Percentiles rank a stretch among this genome's conserved stretches.
Conservation (phyloP, 1,140 invertebrate species). For the Matsumurasca onukii region DNA sequence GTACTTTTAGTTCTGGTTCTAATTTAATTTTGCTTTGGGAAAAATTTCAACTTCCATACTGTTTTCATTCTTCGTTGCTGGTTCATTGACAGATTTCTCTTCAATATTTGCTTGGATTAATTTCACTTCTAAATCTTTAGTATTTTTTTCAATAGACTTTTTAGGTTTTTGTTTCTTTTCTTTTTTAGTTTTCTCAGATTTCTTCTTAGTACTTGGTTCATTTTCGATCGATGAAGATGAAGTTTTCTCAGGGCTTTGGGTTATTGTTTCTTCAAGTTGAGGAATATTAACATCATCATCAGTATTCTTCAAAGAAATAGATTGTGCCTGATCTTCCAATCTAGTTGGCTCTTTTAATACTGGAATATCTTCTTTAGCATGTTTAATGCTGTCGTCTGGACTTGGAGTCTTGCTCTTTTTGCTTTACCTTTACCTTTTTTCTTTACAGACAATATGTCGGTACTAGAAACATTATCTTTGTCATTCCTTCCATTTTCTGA, state of each 20-base stretch:
- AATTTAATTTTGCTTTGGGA: too few species aligned
- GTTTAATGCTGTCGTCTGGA: background rate
- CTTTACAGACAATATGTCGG: background rate
- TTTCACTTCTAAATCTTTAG: background rate
- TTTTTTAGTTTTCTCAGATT: background rate
- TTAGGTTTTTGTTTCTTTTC: background rate
- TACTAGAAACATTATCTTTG: background rate
- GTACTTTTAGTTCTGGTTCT: too few species aligned
- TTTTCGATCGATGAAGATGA: background rate
- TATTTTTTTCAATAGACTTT: background rate
- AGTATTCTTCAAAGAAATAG: too few species aligned
- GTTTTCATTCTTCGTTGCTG: too few species aligned
- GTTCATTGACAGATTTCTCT: slow-evolving; percentile 1
- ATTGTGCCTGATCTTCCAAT: too few species aligned
- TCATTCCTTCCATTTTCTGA: background rate
- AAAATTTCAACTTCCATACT: too few species aligned
- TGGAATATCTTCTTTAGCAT: background rate
- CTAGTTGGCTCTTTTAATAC: too few species aligned
- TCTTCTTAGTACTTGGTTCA: background rate
- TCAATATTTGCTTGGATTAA: background rate
- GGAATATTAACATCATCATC: too few species aligned
- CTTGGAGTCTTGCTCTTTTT: background rate
- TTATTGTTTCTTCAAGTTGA: background rate
- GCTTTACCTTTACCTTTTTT: background rate
- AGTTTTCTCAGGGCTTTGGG: background rate